phyloP scores from a whole-genome alignment of 2,888 invertebrate species.

The Pseudococcus viburni region DNA sequence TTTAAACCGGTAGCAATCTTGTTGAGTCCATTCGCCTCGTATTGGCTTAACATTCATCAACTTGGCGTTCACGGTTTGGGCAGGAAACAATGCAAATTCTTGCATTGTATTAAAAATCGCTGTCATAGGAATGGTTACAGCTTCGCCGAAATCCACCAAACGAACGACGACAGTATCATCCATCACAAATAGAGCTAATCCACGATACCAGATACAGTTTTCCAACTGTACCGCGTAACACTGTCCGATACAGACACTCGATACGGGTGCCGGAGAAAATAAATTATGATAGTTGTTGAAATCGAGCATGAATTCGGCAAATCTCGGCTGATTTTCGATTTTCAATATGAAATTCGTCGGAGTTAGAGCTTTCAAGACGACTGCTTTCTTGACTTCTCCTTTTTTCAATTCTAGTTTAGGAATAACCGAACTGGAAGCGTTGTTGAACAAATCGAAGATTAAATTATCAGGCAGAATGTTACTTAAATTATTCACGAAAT shows the following conservation, averaged over 20 bases:
- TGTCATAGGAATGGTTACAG: background rate
- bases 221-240: constrained; percentile 9
- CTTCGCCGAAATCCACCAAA: constrained; percentile 36
- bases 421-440: background rate
- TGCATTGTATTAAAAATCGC: background rate
- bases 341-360: constrained; percentile 23
- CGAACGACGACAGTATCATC: background rate
- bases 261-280: constrained; percentile 10
- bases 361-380: background rate
- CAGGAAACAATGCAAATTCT: background rate
- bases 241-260: background rate
- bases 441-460: constrained; percentile 35
- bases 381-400: background rate
- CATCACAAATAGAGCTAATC: background rate
- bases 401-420: background rate
- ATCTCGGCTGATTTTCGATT: background rate
- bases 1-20: constrained; percentile 34
- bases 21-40: constrained; percentile 25
- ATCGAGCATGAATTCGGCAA: constrained; percentile 16
- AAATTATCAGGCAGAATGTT: constrained; percentile 9
- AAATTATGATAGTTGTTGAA: constrained; percentile 3
- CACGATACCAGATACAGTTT: constrained; percentile 6
- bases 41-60: background rate
- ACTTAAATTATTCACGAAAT: constrained; percentile 5
- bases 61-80: background rate